These are phyloP conservation scores for Metaphire vulgaris DNA, from an alignment of 1,140 invertebrate genomes.

Conservation along the genomic window DNA sequence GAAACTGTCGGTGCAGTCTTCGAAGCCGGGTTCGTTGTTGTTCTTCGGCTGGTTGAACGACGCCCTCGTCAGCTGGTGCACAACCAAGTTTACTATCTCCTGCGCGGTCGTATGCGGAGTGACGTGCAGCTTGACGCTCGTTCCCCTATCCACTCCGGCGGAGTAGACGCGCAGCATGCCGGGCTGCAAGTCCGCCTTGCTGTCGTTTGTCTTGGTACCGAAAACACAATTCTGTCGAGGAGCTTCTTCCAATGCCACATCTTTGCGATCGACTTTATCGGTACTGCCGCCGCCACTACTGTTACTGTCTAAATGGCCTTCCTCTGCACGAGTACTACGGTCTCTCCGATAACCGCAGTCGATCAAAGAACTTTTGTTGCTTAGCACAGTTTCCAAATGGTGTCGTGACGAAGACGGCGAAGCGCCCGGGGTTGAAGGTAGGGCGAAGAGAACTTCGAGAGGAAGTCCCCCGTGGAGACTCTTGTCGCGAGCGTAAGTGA, in stretches of 20 bases:
- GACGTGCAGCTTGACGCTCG: conserved; percentile 84
- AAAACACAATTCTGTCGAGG: too few species aligned
- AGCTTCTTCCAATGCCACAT: too few species aligned
- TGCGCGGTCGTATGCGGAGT: conserved; percentile 79
- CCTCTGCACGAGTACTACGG: neutral
- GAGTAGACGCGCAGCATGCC: conserved; percentile 70
- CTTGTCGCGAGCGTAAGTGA: conserved; percentile 81
- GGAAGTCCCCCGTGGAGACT: conserved; percentile 45
- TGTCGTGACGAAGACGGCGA: conserved; percentile 23
- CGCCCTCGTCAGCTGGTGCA: conserved; percentile 88
- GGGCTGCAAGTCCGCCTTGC: conserved; percentile 30
- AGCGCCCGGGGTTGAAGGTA: conserved; percentile 28
- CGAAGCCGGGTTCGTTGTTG: neutral
- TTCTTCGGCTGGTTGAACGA: conserved; percentile 55
- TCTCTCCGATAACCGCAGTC: conserved; percentile 33
- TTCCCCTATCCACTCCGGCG: conserved; percentile 80
- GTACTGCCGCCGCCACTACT: too few species aligned
- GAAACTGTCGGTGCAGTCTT: conserved; percentile 64
- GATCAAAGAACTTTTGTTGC: neutral
- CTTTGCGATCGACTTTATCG: too few species aligned
- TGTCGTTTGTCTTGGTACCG: neutral
- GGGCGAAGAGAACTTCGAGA: conserved; percentile 35
- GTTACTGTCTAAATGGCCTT: conserved; percentile 3
- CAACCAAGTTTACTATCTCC: conserved; percentile 87
- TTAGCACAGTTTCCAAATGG: conserved; percentile 19